Base-by-base conservation (phyloP, 2,888 invertebrate genomes). In the Altica lythri region DNA sequence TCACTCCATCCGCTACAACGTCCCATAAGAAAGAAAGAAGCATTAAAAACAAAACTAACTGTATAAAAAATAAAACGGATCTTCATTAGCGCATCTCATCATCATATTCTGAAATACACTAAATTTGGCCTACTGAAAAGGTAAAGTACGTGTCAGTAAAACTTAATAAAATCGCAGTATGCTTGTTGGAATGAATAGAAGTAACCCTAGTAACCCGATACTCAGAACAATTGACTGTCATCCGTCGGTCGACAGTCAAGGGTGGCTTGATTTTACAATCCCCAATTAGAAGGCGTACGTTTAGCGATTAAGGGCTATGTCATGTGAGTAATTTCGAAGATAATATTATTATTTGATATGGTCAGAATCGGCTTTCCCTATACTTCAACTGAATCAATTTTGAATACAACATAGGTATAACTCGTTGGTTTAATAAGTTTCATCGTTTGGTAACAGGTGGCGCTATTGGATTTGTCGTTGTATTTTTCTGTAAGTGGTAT, bases 241-340 rank as follows among this genome's bases (percentile, higher is more conserved):
- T 62, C 62, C 61, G 68, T 57, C 66, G 68, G 66, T 69, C 70
- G 68, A 57, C 66, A 69, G 66, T 69, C 70, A 66, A 72, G 71
- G 69, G 71, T 67, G 66, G 65, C 68, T 72, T 70, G 73, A 72
- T 74, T 74, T 72, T 73, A 71, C 72, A 72, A 73, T 72, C 72
- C 72, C 73, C 74, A 73, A 74, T 73, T 74, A 73, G 69, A 52
- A 64, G 67, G 64, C 66, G 69, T 66, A 58, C 61, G 65, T 59
- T 57, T 54, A 56, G 55, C 65, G 66, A 69, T 69, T 69, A 69
- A 55, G 53, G 61, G 53, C 61, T 51, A 55, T 64, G 63, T 61
- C 61, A 62, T 58, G 61, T 53, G 61, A 65, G 58, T 66, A 66
- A 65, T 66, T 58, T 60, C 37, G 52, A 30, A 47, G 61, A 59